Evolutionary conservation across 1,140 invertebrate genomes (phyloP), one percentile per base, ranked within the genome.

Genomic region (Cheumatopsyche charites): DNA sequence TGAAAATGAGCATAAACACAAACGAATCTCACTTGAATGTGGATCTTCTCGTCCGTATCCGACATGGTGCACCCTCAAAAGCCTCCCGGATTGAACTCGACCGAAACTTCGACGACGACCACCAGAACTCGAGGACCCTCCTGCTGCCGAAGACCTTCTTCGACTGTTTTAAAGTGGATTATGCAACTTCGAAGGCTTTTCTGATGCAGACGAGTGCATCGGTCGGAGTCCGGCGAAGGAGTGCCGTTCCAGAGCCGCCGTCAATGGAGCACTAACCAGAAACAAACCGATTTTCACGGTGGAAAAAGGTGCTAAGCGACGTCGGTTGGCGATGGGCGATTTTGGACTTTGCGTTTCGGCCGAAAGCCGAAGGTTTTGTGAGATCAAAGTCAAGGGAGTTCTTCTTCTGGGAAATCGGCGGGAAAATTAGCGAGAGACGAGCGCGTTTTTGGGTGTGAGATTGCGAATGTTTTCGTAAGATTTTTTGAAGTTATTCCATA

Each of bases 21-120:
- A 49, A 66, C 11, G 7, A n/a, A 49, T 36, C 73, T 74, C 73
- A 74, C 73, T 74, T 74, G 73, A 21, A 74, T 71, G 63, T 70
- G 67, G 9, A 55, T 43, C 26, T 74, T 74, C 45, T 74, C 73
- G 13, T 74, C 73, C 1, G 73, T 36, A 17, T 71, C 73, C 36
- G 73, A 66, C 73, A 74, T 74, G 29, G 5, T 67, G 3, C 29
- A 36, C 29, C 29, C 3, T 4, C 29, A 3, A 36, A 36, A 36
- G 9, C n/a, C n/a, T n/a, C n/a, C n/a, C 29, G 9, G 29, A 13
- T 21, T 19, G 2, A 2, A 7, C n/a, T 21, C 55, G 23, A 23
- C 12, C 25, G 23, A 19, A 61, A 61, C 49, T 7, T 11, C 17
- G 17, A 6, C 7, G 17, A 6, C 49, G 49, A 55, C 17, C n/a